These are phyloP conservation scores for Loriculus beryllinus DNA, from an alignment of 2,797 vertebrate species.

Conservation along the genomic window DNA sequence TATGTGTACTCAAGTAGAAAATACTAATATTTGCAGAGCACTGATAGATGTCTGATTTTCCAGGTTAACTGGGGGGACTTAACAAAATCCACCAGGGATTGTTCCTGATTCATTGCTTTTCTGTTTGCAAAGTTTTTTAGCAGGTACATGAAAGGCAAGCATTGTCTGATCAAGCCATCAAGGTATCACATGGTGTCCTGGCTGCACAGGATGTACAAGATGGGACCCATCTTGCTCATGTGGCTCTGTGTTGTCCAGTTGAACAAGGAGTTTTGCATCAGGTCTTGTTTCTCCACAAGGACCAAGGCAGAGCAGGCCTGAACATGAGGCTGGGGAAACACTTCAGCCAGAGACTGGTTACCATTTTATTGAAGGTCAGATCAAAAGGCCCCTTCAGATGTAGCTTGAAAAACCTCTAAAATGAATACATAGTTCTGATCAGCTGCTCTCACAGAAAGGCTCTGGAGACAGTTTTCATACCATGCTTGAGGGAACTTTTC, in stretches of 20 bases:
- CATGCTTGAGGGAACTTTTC: background rate
- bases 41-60: background rate
- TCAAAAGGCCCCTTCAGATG: background rate
- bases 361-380: background rate
- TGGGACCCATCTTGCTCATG: background rate
- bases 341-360: background rate
- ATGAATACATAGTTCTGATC: background rate
- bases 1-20: background rate
- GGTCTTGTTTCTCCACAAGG: background rate
- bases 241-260: background rate
- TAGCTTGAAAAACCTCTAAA: background rate
- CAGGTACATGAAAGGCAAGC: background rate
- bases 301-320: background rate
- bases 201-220: background rate
- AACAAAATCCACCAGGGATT: background rate
- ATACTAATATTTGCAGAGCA: background rate
- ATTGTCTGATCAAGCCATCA: fast-evolving
- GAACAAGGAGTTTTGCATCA: background rate
- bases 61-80: background rate
- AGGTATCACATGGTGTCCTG: background rate
- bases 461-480: background rate
- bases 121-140: background rate
- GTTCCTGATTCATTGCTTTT: background rate
- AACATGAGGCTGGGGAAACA: background rate
- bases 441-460: background rate